These are phyloP conservation scores for Chironomus tentans DNA, from an alignment of 2,888 invertebrate genomes.

Conservation along the genomic window DNA sequence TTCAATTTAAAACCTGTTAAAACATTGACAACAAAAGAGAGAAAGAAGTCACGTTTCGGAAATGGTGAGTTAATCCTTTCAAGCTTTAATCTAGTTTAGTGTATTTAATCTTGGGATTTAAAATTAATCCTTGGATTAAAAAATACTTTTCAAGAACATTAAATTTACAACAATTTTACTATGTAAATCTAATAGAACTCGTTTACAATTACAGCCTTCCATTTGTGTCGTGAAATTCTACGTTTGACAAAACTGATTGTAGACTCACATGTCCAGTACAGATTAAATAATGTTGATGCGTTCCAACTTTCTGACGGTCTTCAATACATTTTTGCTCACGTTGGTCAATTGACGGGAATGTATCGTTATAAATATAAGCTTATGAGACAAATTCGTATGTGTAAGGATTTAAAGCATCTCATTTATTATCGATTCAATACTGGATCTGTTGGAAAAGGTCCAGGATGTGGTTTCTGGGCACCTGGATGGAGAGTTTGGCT, in stretches of 20 bases:
- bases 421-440: slow-evolving; percentile 99
- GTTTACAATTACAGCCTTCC: slow-evolving; percentile 69
- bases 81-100: too few relatives aligned
- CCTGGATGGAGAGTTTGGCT: slow-evolving; percentile 99
- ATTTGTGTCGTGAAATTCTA: slow-evolving; percentile 96
- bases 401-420: slow-evolving; percentile 98
- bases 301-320: slow-evolving; percentile 97
- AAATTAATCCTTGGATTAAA: not conserved
- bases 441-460: slow-evolving; percentile 96
- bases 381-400: slow-evolving; percentile 99
- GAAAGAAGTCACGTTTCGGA: slow-evolving; percentile 96
- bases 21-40: slow-evolving; percentile 96
- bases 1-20: slow-evolving; percentile 99
- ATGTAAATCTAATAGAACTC: too few relatives aligned
- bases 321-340: slow-evolving; percentile 98
- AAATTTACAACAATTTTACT: too few relatives aligned
- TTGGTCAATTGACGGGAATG: slow-evolving; percentile 99
- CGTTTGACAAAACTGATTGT: slow-evolving; percentile 97
- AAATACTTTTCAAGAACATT: not conserved
- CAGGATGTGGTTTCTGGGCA: slow-evolving; percentile 97
- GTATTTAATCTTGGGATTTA: slow-evolving; percentile 12
- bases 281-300: slow-evolving; percentile 98
- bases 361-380: slow-evolving; percentile 98
- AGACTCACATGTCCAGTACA: slow-evolving; percentile 98
- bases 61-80: slow-evolving; percentile 55